phyloP scores from a whole-genome alignment of 2,888 invertebrate species.

The Drosophila anomalata region DNA sequence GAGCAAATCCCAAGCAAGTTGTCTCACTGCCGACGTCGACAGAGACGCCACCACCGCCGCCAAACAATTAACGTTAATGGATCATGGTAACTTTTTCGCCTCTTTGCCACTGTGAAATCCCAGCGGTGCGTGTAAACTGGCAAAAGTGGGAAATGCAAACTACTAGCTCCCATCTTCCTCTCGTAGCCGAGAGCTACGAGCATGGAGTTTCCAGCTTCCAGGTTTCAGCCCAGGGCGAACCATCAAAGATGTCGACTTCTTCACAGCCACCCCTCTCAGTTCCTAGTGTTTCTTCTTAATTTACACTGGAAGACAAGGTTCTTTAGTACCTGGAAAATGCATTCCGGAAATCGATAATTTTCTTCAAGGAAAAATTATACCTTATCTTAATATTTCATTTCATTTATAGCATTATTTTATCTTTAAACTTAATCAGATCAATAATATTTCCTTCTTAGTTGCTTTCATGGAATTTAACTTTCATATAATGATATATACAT shows the following conservation, averaged over 20 bases:
- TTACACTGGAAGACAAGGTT: conserved; percentile 9
- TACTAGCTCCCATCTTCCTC: conserved; percentile 34
- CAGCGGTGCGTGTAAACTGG: conserved; percentile 80
- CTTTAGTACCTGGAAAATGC: neutral
- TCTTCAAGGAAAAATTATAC: too few species aligned
- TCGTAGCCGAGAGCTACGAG: neutral
- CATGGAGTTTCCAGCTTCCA: conserved; percentile 18
- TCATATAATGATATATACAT: neutral
- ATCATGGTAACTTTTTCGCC: conserved; percentile 80
- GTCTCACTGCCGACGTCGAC: conserved; percentile 44
- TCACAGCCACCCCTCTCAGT: conserved; percentile 19
- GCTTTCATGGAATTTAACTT: too few species aligned
- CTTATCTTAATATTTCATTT: too few species aligned
- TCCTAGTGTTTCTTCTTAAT: conserved; percentile 20
- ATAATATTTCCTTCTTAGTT: too few species aligned
- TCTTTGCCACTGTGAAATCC: conserved; percentile 78
- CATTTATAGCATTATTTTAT: too few species aligned
- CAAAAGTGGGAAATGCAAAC: conserved; percentile 77
- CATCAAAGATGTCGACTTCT: conserved; percentile 39
- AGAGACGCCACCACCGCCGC: conserved; percentile 56
- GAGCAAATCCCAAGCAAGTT: conserved; percentile 74
- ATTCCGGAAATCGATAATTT: too few species aligned
- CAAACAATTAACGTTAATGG: conserved; percentile 80
- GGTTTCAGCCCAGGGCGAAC: conserved; percentile 10
- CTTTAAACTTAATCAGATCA: too few species aligned